These are phyloP conservation scores for Chaenogobius annularis DNA, from an alignment of 2,113 vertebrate species.

Conservation along the genomic window DNA sequence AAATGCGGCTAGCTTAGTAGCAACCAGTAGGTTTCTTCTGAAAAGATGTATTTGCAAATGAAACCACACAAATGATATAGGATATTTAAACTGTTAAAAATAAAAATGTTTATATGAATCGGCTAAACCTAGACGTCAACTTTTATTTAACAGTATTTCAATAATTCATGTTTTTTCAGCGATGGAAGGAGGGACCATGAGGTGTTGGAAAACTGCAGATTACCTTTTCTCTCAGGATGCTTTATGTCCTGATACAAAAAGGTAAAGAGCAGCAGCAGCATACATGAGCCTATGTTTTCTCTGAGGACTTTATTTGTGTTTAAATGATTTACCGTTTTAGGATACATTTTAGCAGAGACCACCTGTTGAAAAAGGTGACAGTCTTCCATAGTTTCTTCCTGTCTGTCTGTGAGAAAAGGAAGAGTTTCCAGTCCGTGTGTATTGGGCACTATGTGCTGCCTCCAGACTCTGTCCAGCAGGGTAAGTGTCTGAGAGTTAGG, in stretches of 20 bases:
- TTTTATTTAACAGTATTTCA: neutral
- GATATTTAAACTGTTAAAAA: neutral
- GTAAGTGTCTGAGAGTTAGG: constrained; percentile 37
- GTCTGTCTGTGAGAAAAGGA: constrained; percentile 62
- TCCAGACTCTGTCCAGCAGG: constrained; percentile 71
- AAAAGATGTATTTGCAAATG: neutral
- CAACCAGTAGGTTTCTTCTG: neutral
- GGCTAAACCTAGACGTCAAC: no score
- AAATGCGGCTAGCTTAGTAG: neutral
- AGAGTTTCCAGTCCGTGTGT: constrained; percentile 69
- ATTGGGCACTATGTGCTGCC: constrained; percentile 79
- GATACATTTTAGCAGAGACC: constrained; percentile 71
- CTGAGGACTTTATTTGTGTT: no score
- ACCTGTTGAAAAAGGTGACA: constrained; percentile 62
- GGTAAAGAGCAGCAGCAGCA: constrained; percentile 39
- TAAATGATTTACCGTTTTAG: constrained; percentile 35
- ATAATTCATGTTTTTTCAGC: constrained; percentile 23
- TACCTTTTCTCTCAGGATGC: constrained; percentile 73
- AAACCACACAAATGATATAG: neutral
- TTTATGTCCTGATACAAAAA: constrained; percentile 62
- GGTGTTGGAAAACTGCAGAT: constrained; percentile 61
- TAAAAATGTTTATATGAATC: neutral
- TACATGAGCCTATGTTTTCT: neutral
- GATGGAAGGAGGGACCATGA: constrained; percentile 49
- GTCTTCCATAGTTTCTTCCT: constrained; percentile 78